phyloP scores from a whole-genome alignment of 1,140 invertebrate genomes.

The Apis florea region DNA sequence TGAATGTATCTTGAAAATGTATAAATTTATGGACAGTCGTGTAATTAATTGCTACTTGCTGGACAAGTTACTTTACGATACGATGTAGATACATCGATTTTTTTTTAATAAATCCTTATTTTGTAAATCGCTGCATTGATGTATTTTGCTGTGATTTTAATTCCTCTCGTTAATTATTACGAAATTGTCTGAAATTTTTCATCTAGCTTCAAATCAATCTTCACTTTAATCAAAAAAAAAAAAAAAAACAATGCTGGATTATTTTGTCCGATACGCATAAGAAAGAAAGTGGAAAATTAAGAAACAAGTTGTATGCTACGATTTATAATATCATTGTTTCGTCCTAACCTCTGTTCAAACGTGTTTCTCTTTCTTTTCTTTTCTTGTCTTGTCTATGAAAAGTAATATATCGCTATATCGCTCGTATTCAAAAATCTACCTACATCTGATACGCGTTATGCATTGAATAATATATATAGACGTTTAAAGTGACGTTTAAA shows the following conservation, averaged over 20 bases:
- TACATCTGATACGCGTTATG: background rate
- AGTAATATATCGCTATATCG: background rate
- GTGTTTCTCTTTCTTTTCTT: background rate
- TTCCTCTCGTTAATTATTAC: too few relatives aligned
- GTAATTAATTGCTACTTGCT: slow-evolving; percentile 56
- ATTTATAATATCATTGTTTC: background rate
- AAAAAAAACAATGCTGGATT: background rate
- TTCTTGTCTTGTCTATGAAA: background rate
- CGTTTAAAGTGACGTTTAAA: too few relatives aligned
- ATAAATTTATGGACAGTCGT: slow-evolving; percentile 16
- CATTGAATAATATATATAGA: background rate
- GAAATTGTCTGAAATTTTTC: background rate
- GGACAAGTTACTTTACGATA: slow-evolving; percentile 54
- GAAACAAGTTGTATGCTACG: background rate
- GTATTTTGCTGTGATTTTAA: background rate
- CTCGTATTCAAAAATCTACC: too few relatives aligned
- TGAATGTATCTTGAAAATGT: background rate
- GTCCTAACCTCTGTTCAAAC: background rate
- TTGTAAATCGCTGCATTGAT: slow-evolving; percentile 19
- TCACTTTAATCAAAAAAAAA: background rate
- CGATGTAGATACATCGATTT: slow-evolving; percentile 14
- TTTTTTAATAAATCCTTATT: slow-evolving; percentile 48
- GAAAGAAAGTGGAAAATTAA: background rate
- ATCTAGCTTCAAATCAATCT: background rate
- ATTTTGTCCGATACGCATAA: background rate